These are phyloP conservation scores for Garrulus glandarius DNA, from an alignment of 2,797 vertebrate genomes.

Conservation along the genomic window DNA sequence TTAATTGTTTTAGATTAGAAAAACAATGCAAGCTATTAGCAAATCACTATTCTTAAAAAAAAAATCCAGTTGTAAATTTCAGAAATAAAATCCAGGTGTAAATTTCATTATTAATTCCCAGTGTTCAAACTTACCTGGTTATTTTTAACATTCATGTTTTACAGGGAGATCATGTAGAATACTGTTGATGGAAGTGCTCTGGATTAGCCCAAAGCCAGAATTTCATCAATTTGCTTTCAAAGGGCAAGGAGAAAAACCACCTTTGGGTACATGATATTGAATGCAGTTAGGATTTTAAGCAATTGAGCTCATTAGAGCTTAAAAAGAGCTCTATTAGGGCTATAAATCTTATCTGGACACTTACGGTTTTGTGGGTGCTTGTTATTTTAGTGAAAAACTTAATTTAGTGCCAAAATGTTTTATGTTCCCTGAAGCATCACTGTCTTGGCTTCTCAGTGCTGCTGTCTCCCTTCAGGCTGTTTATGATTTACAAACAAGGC, in stretches of 20 bases:
- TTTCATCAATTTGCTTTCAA: neutral
- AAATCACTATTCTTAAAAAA: neutral
- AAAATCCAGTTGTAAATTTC: neutral
- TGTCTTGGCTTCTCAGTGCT: neutral
- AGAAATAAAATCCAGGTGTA: neutral
- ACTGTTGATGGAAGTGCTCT: neutral
- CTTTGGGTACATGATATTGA: neutral
- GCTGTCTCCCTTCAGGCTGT: neutral
- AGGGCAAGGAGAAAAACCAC: neutral
- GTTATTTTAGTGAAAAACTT: neutral
- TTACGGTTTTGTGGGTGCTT: neutral
- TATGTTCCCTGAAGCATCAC: neutral
- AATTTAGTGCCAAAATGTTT: neutral
- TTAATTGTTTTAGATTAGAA: neutral
- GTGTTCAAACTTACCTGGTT: neutral
- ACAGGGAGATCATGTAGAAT: neutral
- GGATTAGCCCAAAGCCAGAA: neutral
- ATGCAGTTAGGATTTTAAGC: neutral
- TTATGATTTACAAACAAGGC: slow-evolving; percentile 48
- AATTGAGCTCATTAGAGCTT: neutral
- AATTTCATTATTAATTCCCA: neutral
- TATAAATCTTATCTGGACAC: neutral
- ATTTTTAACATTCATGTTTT: neutral
- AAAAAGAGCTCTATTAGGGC: neutral
- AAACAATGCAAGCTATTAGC: neutral